Conservation (phyloP, 2,888 invertebrate species). For the Plusia festucae region DNA sequence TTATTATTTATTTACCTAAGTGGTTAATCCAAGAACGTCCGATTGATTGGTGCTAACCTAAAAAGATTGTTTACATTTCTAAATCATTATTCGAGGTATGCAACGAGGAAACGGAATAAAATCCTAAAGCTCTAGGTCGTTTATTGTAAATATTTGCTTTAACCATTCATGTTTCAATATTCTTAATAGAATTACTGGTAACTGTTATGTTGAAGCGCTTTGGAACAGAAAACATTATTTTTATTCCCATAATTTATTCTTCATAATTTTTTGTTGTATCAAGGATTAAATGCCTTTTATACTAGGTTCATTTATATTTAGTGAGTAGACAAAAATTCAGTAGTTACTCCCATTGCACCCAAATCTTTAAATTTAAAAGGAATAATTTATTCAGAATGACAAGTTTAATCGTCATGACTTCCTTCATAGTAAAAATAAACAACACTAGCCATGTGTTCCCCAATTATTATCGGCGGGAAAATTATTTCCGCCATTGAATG, state of each 20-base stretch:
- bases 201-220: neutral
- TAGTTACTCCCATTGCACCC: neutral
- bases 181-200: constrained; percentile 1
- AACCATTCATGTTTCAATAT: neutral
- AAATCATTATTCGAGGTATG: constrained; percentile 5
- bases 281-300: no score
- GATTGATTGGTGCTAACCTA: constrained; percentile 24
- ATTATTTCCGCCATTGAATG: constrained; percentile 48
- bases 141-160: constrained; percentile 2
- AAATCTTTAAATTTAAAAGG: constrained; percentile 13
- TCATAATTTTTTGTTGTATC: no score
- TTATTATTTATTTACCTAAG: constrained; percentile 42
- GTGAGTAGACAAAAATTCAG: neutral
- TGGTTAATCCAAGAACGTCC: constrained; percentile 15
- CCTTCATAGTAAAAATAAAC: constrained; percentile 51
- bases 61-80: constrained; percentile 2
- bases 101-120: neutral
- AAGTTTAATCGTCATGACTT: constrained; percentile 37
- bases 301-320: no score
- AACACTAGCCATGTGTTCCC: constrained; percentile 48
- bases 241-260: no score
- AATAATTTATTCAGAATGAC: constrained; percentile 37
- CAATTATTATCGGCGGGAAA: constrained; percentile 48
- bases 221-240: neutral
- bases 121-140: neutral